phyloP scores from a whole-genome alignment of 2,113 vertebrate species.

The Onychostruthus taczanowskii region DNA sequence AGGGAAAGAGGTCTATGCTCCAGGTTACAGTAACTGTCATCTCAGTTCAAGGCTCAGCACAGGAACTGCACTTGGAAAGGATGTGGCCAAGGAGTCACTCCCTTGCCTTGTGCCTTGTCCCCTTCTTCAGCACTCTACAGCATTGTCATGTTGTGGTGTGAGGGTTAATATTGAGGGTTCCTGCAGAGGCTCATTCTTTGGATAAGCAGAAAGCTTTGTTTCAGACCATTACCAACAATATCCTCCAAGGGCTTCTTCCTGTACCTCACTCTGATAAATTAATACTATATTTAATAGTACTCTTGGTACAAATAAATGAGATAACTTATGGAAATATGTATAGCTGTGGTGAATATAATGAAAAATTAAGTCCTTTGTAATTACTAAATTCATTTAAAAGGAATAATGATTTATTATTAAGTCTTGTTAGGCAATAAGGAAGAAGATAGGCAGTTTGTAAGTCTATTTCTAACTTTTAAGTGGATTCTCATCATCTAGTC shows the following conservation, averaged over 20 bases:
- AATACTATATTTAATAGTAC: constrained; percentile 15
- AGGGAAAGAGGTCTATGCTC: background rate
- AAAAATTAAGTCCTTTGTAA: constrained; percentile 12
- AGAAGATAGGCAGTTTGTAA: background rate
- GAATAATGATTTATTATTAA: constrained; percentile 21
- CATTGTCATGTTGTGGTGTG: background rate
- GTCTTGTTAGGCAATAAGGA: background rate
- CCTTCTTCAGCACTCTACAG: background rate
- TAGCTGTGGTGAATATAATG: background rate
- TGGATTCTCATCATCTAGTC: background rate
- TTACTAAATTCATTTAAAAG: background rate
- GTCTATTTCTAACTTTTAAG: constrained; percentile 18
- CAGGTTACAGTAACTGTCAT: background rate
- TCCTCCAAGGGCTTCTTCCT: background rate
- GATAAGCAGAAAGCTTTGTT: background rate
- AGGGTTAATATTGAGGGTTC: background rate
- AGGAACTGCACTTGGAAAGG: background rate
- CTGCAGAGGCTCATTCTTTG: background rate
- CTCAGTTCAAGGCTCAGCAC: background rate
- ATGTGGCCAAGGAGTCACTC: background rate
- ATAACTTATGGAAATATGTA: constrained; percentile 19
- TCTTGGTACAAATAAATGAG: constrained; percentile 44
- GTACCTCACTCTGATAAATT: background rate
- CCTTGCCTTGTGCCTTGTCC: background rate
- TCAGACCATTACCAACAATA: background rate